phyloP scores from a whole-genome alignment of 53 echinoderm and acorn worm species.

The Temnopleurus reevesii region DNA sequence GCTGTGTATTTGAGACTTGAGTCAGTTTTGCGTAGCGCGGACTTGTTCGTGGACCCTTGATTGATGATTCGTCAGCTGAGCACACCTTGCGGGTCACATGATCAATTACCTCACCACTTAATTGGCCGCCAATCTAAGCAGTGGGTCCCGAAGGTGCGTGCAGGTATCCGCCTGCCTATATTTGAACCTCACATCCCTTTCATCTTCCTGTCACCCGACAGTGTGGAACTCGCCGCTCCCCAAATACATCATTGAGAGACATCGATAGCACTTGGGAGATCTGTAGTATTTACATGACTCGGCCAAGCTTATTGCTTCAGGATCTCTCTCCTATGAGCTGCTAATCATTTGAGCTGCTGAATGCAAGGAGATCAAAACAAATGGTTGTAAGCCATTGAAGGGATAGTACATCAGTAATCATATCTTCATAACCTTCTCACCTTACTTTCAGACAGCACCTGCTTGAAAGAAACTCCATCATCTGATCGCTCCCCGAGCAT shows the following conservation, averaged over 20 bases:
- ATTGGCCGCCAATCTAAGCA: not conserved
- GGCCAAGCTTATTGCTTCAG: conserved; percentile 6
- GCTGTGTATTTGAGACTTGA: not conserved
- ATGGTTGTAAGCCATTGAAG: not conserved
- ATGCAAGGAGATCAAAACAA: not conserved
- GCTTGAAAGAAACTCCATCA: not conserved
- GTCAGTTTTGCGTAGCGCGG: not conserved
- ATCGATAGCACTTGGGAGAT: not conserved
- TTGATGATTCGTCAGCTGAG: conserved; percentile 11
- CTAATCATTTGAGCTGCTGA: conserved; percentile 20
- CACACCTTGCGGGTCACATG: conserved; percentile 38
- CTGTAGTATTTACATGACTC: not conserved
- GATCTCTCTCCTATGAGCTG: not conserved
- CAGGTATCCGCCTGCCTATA: conserved; percentile 28
- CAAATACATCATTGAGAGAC: not conserved
- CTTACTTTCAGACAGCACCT: not conserved
- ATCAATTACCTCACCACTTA: conserved; percentile 19
- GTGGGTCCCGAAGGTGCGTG: conserved; percentile 21
- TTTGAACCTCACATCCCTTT: not conserved
- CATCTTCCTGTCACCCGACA: conserved; percentile 7
- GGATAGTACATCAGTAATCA: not conserved
- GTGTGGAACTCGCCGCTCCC: not conserved
- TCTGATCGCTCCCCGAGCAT: not conserved
- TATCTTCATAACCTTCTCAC: conserved; percentile 18
- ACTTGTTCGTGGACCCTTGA: not conserved